Conservation (phyloP, 2,888 invertebrate genomes). For the Sarcophaga caerulescens region DNA sequence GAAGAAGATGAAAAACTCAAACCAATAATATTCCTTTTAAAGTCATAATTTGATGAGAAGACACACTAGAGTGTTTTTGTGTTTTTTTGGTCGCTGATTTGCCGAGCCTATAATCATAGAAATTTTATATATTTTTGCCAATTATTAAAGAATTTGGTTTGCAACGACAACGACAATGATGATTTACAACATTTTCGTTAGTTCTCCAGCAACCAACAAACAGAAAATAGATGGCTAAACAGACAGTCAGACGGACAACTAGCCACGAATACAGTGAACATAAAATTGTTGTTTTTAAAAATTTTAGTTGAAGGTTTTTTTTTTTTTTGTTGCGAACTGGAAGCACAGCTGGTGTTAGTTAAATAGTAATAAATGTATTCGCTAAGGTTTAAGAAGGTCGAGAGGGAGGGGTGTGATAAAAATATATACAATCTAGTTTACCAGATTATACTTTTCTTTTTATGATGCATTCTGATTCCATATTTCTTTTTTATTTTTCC, state of each 20-base stretch:
- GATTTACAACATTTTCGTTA: constrained; percentile 66
- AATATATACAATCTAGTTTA: no score
- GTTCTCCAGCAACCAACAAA: not conserved
- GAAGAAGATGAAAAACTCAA: not conserved
- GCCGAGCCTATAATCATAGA: constrained; percentile 42
- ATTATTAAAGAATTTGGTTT: constrained; percentile 67
- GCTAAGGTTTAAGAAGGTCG: no score
- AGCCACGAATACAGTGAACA: no score
- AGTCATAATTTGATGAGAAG: constrained; percentile 2
- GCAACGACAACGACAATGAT: constrained; percentile 16
- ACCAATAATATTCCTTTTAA: constrained; percentile 24
- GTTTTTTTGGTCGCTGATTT: not conserved
- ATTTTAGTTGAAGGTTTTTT: constrained; percentile 5
- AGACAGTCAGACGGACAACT: constrained; percentile 16
- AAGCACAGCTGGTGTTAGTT: no score
- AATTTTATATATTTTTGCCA: constrained; percentile 62
- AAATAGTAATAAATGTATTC: no score
- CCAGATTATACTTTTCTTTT: no score
- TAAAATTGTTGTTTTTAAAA: no score
- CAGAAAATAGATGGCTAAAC: constrained; percentile 2
- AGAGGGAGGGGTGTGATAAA: no score
- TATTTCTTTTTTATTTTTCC: no score
- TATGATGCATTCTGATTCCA: no score
- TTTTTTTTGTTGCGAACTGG: not conserved
- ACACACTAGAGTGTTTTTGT: constrained; percentile 24